A percentile compares a stretch with the other conserved stretches of the same genome.
Conservation (phyloP, 2,113 vertebrate species). For the Brachirus orientalis region DNA sequence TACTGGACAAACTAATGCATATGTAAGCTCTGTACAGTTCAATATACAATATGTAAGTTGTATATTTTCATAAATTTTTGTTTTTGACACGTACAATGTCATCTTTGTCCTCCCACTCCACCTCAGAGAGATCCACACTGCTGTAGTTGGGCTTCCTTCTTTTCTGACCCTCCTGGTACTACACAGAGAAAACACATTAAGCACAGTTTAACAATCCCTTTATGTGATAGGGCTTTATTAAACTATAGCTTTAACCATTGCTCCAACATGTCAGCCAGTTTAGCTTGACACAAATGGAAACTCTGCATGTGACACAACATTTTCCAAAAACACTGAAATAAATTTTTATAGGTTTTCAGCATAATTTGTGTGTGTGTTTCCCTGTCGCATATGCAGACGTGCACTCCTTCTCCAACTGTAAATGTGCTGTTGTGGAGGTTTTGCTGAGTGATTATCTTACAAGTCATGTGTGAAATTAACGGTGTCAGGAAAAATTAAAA, state of each 20-base stretch:
- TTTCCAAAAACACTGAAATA: slow-evolving; percentile 8
- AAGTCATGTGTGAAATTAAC: slow-evolving; percentile 73
- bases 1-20: too few species aligned
- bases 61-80: too few species aligned
- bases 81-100: slow-evolving; percentile 85
- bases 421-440: neutral
- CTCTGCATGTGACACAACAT: slow-evolving; percentile 11
- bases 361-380: too few species aligned
- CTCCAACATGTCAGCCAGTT: slow-evolving; percentile 20
- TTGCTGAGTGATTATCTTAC: slow-evolving; percentile 58
- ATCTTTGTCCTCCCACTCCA: slow-evolving; percentile 97
- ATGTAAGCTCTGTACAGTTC: too few species aligned
- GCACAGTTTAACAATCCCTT: slow-evolving; percentile 20
- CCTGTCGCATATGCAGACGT: too few species aligned
- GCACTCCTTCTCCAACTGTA: too few species aligned
- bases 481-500: slow-evolving; percentile 69
- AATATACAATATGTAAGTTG: neutral
- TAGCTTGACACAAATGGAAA: slow-evolving; percentile 25
- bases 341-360: too few species aligned
- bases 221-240: neutral
- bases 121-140: slow-evolving; percentile 97
- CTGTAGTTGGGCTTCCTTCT: slow-evolving; percentile 96
- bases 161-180: slow-evolving; percentile 96
- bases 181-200: slow-evolving; percentile 67
- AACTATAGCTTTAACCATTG: slow-evolving; percentile 14